A percentile compares a stretch with the other conserved stretches of the same genome.
phyloP scores from a whole-genome alignment of 2,888 invertebrate species.

The Macroteleia sp. region DNA sequence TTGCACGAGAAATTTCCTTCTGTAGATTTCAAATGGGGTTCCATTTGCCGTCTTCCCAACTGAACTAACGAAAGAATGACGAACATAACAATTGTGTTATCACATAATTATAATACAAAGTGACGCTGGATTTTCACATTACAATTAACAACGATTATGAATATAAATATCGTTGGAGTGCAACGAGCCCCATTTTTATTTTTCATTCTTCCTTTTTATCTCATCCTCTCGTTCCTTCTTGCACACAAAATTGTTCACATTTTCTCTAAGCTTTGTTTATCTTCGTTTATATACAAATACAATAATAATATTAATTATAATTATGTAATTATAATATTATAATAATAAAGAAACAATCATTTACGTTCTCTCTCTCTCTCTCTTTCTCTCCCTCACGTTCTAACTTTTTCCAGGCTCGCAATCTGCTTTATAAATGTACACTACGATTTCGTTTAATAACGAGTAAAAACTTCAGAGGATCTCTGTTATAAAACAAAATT shows the following conservation, averaged over 20 bases:
- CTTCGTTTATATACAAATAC: conserved; percentile 59
- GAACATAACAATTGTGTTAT: conserved; percentile 22
- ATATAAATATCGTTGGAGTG: conserved; percentile 29
- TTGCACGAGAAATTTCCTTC: no score
- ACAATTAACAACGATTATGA: conserved; percentile 13
- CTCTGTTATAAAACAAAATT: background rate
- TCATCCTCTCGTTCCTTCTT: conserved; percentile 1
- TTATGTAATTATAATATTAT: no score
- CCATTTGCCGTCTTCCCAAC: no score
- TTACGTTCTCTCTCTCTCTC: no score
- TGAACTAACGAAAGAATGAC: no score
- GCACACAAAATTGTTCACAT: conserved; percentile 7
- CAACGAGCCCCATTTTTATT: conserved; percentile 37
- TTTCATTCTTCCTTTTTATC: conserved; percentile 17
- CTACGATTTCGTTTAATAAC: conserved; percentile 27
- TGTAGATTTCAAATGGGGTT: no score
- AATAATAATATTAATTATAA: conserved; percentile 52
- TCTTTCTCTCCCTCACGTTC: no score
- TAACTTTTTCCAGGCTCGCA: conserved; percentile 30
- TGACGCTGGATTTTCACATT: conserved; percentile 16
- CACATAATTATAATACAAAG: conserved; percentile 28
- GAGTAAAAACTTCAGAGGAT: conserved; percentile 16
- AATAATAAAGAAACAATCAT: no score
- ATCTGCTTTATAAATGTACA: conserved; percentile 31
- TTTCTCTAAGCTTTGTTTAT: conserved; percentile 46